A percentile compares a stretch with the other conserved stretches of the same genome.
These are phyloP conservation scores for Hydropsyche tenuis DNA, from an alignment of 1,140 invertebrate genomes.

Conservation along the genomic window DNA sequence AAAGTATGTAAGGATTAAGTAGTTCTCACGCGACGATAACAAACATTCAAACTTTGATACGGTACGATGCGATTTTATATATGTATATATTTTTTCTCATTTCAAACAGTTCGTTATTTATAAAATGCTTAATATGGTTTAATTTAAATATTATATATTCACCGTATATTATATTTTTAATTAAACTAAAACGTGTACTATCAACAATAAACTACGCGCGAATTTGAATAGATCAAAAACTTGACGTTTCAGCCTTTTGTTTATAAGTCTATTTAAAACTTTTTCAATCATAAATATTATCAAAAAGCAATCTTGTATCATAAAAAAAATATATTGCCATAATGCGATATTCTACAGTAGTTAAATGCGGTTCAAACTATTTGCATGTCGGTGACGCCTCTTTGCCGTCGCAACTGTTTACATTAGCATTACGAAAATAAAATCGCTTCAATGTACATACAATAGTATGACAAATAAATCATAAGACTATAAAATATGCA, in stretches of 20 bases:
- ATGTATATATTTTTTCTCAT: not conserved
- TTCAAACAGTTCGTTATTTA: conserved; percentile 24
- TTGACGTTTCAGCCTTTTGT: not conserved
- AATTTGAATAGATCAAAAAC: too few species aligned
- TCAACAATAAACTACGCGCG: too few species aligned
- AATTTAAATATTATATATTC: too few species aligned
- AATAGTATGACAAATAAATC: too few species aligned
- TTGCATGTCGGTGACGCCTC: conserved; percentile 41
- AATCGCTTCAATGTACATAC: not conserved
- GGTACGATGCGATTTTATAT: conserved; percentile 8
- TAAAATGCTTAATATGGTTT: too few species aligned
- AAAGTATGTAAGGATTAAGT: conserved; percentile 21
- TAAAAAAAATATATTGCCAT: conserved; percentile 34
- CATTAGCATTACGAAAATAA: conserved; percentile 32
- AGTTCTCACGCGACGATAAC: conserved; percentile 39
- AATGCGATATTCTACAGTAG: conserved; percentile 38
- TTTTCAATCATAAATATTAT: not conserved
- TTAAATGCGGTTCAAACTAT: conserved; percentile 24
- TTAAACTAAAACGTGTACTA: too few species aligned
- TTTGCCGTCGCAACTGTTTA: conserved; percentile 28
- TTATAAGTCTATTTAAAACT: not conserved
- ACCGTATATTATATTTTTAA: too few species aligned
- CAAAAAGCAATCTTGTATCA: not conserved
- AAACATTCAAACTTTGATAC: conserved; percentile 31
- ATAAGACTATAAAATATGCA: too few species aligned